These are phyloP conservation scores for Danio aesculapii DNA, from an alignment of 2,797 vertebrate species.

Conservation along the genomic window DNA sequence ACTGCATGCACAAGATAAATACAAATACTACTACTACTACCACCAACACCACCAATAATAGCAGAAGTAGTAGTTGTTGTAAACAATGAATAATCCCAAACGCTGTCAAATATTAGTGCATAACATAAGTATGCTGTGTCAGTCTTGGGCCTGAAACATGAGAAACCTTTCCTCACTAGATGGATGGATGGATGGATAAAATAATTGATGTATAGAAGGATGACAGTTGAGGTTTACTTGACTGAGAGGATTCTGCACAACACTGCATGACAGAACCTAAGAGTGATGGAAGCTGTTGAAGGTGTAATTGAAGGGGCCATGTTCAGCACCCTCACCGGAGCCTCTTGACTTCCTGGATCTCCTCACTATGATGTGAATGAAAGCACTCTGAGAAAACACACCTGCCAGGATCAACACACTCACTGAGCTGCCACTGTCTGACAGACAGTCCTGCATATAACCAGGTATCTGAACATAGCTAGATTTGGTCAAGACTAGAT, in stretches of 20 bases:
- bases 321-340: neutral
- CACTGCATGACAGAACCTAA: constrained; percentile 19
- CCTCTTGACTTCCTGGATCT: constrained; percentile 14
- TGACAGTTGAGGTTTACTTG: neutral
- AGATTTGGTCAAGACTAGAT: too few species aligned
- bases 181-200: constrained; percentile 22
- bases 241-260: constrained; percentile 8
- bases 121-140: constrained; percentile 20
- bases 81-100: neutral
- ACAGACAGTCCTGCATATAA: too few species aligned
- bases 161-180: constrained; percentile 12
- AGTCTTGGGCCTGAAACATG: constrained; percentile 27
- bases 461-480: too few species aligned
- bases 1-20: too few species aligned
- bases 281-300: constrained; percentile 10
- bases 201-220: constrained; percentile 23
- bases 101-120: constrained; percentile 16
- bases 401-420: constrained; percentile 13
- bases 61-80: too few species aligned
- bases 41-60: too few species aligned
- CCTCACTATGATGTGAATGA: neutral
- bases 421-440: neutral
- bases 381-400: neutral
- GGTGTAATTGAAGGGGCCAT: constrained; percentile 6
- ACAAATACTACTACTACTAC: too few species aligned